Base-by-base conservation (phyloP, 1,140 invertebrate species). In the Neotoxoptera formosana region DNA sequence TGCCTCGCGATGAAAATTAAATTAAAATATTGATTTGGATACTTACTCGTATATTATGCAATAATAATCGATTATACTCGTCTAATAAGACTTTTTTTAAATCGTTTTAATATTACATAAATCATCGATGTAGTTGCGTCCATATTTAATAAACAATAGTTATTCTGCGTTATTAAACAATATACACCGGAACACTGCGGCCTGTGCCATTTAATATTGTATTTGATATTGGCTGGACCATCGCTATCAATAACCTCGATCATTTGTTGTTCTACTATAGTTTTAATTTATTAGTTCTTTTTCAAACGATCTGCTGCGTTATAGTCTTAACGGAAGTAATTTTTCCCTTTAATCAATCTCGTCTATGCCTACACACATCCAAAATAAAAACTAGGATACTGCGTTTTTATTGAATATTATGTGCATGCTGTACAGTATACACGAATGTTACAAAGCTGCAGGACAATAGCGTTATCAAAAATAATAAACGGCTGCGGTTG, bases 381-480 rank as follows among this genome's bases (percentile, higher is more conserved):
- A 53, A 51, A 47, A 51, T 36, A 36, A 53, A 53, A 48, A 51
- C 51, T 87, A n/a, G 1, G 34, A 89, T 34, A 51, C 34, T 89
- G 47, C 0, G 1, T 53, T 34, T 51, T 47, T 53, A 89, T 53
- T 53, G 23, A 51, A 88, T 88, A 88, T 53, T 23, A 89, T 89
- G n/a, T 51, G 6, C 17, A 36, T 88, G 14, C 8, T 67, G 30
- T 67, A 67, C 60, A 14, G 14, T n/a, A n/a, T n/a, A 51, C 34
- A 9, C 17, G 34, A 25, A 53, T 41, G 4, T 89, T 56, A n/a
- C 30, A 45, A 86, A 76, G 7, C 21, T 17, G 25, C 23, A 30
- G 90, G 67, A 91, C 91, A 92, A 92, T 92, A 36, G n/a, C n/a
- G 91, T 91, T 83, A 91, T 81, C 47, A 36, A 92, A 91, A 45